Evolutionary conservation across 2,888 invertebrate genomes (phyloP), one percentile per base, ranked within the genome.

Genomic region (Anaspis maculata): DNA sequence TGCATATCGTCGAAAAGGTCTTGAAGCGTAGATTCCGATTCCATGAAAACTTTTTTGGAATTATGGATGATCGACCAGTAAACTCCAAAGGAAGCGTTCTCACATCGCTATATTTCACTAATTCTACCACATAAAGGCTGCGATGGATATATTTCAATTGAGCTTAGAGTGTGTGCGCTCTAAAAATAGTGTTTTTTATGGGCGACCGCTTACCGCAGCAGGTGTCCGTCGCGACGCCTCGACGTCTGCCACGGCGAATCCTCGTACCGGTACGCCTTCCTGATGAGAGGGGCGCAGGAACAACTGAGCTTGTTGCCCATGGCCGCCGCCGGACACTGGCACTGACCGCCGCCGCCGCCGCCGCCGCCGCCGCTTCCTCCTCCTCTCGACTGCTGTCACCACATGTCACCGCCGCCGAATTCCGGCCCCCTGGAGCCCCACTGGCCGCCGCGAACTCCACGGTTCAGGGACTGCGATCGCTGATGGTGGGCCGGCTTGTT

Each of bases 271-370:
- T 94, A 94, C 64, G 88, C 89, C 76, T 92, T 94, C 73, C 91
- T 84, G 71, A 92, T 84, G 65, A 95, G 78, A 59, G 95, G 94
- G 61, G 91, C 94, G 74, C 95, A 95, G 61, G 91, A 90, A 74
- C 91, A 92, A 68, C 89, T 90, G 66, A 95, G 75, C 76, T 95
- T 95, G 76, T 95, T 95, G 71, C 95, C 95, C 95, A 95, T 91
- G 66, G 77, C 72, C 36, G 41, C 38, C 39, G 39, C 41, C 30
- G 66, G 72, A 76, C 70, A 77, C 73, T 66, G 73, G 62, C 57
- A 59, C 56, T 55, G 61, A 54, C 52, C 78, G n/a, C n/a, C n/a
- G n/a, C n/a, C n/a, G n/a, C n/a, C n/a, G n/a, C n/a, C n/a, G n/a
- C n/a, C n/a, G n/a, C n/a, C n/a, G n/a, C n/a, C n/a, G n/a, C n/a